Evolutionary conservation across 2,113 vertebrate genomes (phyloP), one percentile per base, ranked within the genome.

Genomic region (Crotalus viridis): DNA sequence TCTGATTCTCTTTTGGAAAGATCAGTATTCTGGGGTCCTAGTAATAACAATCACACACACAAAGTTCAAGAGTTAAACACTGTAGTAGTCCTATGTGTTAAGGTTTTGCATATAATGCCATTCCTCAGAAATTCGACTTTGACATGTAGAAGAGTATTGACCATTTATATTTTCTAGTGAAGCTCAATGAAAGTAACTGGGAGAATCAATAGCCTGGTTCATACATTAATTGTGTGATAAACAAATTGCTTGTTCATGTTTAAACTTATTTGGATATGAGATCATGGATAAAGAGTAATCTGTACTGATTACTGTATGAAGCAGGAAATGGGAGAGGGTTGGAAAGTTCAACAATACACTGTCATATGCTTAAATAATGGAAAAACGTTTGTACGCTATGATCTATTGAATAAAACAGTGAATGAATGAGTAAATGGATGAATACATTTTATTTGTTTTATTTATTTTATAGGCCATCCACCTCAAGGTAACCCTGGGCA

Each of bases 41-140:
- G 96, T 93, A 93, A 96, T 97, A 97, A 96, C 96, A 98, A 95
- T 95, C 96, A 95, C 96, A 96, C 96, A 95, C 96, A 97, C 96
- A 96, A 97, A 97, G 98, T 96, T 96, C 96, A 96, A 95, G 95
- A 96, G 97, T 97, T 98, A 97, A 97, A 97, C 97, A 95, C 94
- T 95, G 95, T 96, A 95, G 94, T 95, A 95, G 95, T 95, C 93
- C 95, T 97, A 95, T 96, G 97, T 96, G 94, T 89, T 90, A 94
- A 90, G 93, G 90, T 59, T 10, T 95, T 88, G 87, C 55, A 91
- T 87, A 91, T 86, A 94, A 91, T 93, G 93, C 90, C 94, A 96
- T 97, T 96, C 94, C 87, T 97, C 96, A 95, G 94, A 96, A 96
- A 88, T 95, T 95, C 94, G 96, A 95, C 95, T 95, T 43, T 91